Percentiles rank a stretch among this genome's conserved stretches.
These are phyloP conservation scores for Metopolophium dirhodum DNA, from an alignment of 1,140 invertebrate species.

Conservation along the genomic window DNA sequence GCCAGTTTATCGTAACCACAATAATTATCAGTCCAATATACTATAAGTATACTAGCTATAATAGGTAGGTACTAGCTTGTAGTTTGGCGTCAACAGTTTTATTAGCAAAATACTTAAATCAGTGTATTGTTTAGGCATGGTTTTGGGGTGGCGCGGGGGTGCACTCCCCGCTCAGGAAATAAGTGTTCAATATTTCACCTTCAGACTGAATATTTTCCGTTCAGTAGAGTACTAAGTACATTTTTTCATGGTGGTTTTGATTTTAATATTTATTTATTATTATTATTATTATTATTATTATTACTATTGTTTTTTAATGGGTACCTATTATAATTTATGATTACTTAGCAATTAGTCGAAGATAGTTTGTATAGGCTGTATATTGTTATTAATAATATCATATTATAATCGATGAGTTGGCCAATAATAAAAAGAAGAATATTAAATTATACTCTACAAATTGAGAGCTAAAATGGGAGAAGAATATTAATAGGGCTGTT, in stretches of 20 bases:
- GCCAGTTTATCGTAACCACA: not conserved
- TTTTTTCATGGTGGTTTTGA: not conserved
- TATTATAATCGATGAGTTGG: not conserved
- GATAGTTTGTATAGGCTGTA: too few relatives aligned
- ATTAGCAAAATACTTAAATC: not conserved
- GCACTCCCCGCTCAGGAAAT: not conserved
- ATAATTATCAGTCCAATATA: not conserved
- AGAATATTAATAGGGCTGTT: not conserved
- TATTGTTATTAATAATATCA: too few relatives aligned
- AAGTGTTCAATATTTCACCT: not conserved
- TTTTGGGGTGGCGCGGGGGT: not conserved
- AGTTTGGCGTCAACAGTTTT: not conserved
- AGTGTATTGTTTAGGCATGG: not conserved
- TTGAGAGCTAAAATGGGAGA: not conserved
- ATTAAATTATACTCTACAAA: not conserved
- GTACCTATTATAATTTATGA: too few relatives aligned
- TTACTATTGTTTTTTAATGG: not conserved
- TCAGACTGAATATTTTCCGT: not conserved
- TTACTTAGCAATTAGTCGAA: too few relatives aligned
- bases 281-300: not conserved
- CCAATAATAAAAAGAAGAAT: not conserved
- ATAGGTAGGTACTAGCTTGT: not conserved
- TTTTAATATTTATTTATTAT: too few relatives aligned
- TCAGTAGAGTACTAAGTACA: not conserved
- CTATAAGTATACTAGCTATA: too few relatives aligned